Base-by-base conservation (phyloP, 2,888 invertebrate species). In the Drosophila meridiana region DNA sequence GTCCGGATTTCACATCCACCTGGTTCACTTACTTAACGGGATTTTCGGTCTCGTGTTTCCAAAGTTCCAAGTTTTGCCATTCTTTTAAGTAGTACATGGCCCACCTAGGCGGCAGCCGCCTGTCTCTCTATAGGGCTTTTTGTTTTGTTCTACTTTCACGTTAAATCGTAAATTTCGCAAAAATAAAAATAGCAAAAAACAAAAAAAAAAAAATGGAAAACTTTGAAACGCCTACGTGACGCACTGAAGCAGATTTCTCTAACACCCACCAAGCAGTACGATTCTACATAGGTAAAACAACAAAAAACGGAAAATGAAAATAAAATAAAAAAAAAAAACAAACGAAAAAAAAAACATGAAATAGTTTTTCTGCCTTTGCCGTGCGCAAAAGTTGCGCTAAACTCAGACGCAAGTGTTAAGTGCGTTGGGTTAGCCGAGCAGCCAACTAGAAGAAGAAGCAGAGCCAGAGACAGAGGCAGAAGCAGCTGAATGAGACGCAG, bases 201-300 rank as follows among this genome's bases (percentile, higher is more conserved):
- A 20, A 53, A 34, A 42, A 43, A 59, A 67, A 68, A 70, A 65
- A 52, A 57, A 56, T 30, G 64, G 61, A 76, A 81, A 90, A 86
- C 78, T 91, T 90, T 87, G 81, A 86, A 90, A 89, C 89, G 90
- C 92, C 91, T 91, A 91, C 91, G 92, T 91, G 91, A 91, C 86
- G 88, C 83, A 90, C 87, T 84, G 87, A 78, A 82, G 87, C 82
- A 87, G 86, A 89, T 87, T 87, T 87, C 73, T 73, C 56, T 64
- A 69, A 71, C 57, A 64, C 50, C 68, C 58, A 53, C 47, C 58
- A 36, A 79, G 79, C 43, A 59, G 36, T 69, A 57, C 59, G 59
- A n/a, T 56, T 60, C 57, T 53, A 74, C 61, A 58, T 68, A 69
- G 56, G 66, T 73, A 62, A 34, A 68, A 55, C 50, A 47, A 66